A percentile compares a stretch with the other conserved stretches of the same genome.
Evolutionary conservation across 2,113 vertebrate genomes (phyloP).

Genomic region (Azemiops feae): DNA sequence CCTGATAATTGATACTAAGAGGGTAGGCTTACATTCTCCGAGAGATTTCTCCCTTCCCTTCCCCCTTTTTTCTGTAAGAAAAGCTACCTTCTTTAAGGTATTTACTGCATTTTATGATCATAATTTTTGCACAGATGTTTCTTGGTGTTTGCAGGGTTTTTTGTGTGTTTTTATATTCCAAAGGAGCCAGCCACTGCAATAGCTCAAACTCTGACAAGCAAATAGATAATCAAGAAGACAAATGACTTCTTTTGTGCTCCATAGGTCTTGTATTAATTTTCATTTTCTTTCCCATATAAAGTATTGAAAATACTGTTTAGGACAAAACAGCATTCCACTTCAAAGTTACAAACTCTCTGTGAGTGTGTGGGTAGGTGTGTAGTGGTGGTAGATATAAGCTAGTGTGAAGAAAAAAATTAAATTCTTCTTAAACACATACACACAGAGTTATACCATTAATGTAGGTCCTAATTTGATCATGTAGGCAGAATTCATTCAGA

Average conservation of each 20-base stretch:
- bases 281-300: conserved; percentile 95
- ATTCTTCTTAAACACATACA: conserved; percentile 12
- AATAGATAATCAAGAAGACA: conserved; percentile 99
- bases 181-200: conserved; percentile 90
- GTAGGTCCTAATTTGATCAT: neutral
- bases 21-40: conserved; percentile 32
- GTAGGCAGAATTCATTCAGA: neutral
- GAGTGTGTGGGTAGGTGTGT: no score
- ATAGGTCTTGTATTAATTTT: conserved; percentile 97
- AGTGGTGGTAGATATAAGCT: neutral
- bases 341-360: conserved; percentile 38
- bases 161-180: conserved; percentile 88
- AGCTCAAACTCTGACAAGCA: conserved; percentile 99
- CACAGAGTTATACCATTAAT: neutral
- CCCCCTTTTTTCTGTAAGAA: conserved; percentile 46
- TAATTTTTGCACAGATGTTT: conserved; percentile 87
- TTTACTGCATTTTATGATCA: conserved; percentile 89
- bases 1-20: conserved; percentile 22
- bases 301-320: conserved; percentile 86
- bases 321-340: conserved; percentile 85
- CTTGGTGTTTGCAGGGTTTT: conserved; percentile 80
- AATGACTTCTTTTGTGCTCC: conserved; percentile 97
- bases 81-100: conserved; percentile 73
- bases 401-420: conserved; percentile 29
- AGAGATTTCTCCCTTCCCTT: conserved; percentile 13